Base-by-base conservation (phyloP, 1,140 invertebrate genomes). In the Aphidius gifuensis region DNA sequence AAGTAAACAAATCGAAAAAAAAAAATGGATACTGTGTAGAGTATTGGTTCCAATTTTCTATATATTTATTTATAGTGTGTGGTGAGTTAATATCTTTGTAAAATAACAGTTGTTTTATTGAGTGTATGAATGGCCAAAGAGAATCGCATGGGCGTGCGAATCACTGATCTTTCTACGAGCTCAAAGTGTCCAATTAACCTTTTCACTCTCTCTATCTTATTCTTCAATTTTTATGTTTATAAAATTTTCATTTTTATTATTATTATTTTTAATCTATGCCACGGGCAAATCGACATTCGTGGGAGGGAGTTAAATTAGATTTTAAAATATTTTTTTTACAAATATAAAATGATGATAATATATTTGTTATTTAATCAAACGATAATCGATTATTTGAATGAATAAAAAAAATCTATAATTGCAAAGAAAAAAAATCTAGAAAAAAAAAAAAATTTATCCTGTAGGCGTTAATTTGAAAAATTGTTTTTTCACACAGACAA, bases 121-220 rank as follows among this genome's bases (percentile, higher is more conserved):
- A 46, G 58, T 59, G 49, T 21, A 58, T 58, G 46, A 46, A 58
- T 46, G 46, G 57, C 47, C 57, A 9, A 47, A 47, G 9, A 47
- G 46, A 55, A 21, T 7, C 4, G 51, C 50, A 61, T 61, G 60
- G 60, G 60, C 62, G 62, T 60, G 57, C 45, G 58, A 64, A 64
- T 62, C 53, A 64, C 57, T 51, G 63, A 51, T 48, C 62, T 58
- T 61, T 65, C 61, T 64, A 48, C 48, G 46, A 60, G 54, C 63
- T 58, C 58, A 60, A 57, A 66, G 62, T 64, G 67, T 39, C 67
- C 69, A 69, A 69, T 71, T 71, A 71, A 71, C 68, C 66, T 71
- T 69, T 69, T 60, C 62, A 47, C 45, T 44, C 43, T 44, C 43
- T 32, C 23, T 32, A 32, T 32, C 23, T 32, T 32, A 32, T 32